These are phyloP conservation scores for Eupithecia abbreviata DNA, from an alignment of 2,888 invertebrate species.

Conservation along the genomic window DNA sequence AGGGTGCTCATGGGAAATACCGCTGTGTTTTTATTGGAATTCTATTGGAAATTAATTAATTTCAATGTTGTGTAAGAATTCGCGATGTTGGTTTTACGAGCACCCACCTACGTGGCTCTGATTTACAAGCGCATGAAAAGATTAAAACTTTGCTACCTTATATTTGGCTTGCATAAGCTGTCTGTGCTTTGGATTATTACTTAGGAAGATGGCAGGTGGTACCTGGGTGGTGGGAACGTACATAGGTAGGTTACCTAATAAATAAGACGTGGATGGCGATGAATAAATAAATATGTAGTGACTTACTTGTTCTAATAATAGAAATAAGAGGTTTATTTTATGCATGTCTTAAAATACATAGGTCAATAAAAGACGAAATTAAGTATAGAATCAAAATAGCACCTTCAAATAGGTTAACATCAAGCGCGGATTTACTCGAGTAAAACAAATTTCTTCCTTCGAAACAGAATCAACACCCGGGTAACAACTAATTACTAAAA, in stretches of 20 bases:
- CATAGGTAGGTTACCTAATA: background rate
- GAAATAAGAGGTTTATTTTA: background rate
- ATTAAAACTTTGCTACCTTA: background rate
- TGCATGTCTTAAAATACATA: background rate
- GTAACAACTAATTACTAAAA: conserved; percentile 22
- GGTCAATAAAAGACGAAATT: background rate
- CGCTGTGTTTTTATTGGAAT: conserved; percentile 53
- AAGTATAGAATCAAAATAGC: background rate
- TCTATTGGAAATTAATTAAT: conserved; percentile 45
- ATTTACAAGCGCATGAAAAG: background rate
- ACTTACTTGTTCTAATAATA: background rate
- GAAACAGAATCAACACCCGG: conserved; percentile 20
- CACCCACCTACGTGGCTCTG: background rate
- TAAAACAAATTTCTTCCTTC: background rate
- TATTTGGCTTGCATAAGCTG: background rate
- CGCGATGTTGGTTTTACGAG: conserved; percentile 25
- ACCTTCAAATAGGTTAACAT: background rate
- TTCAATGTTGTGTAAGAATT: conserved; percentile 29
- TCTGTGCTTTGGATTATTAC: background rate
- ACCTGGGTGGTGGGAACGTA: background rate
- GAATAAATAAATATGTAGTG: background rate
- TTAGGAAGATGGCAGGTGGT: background rate
- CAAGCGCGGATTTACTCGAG: background rate
- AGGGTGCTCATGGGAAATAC: conserved; percentile 58
- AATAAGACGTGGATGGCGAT: background rate